A percentile compares a stretch with the other conserved stretches of the same genome.
Conservation (phyloP, 2,888 invertebrate genomes). For the Agrotis ipsilon region DNA sequence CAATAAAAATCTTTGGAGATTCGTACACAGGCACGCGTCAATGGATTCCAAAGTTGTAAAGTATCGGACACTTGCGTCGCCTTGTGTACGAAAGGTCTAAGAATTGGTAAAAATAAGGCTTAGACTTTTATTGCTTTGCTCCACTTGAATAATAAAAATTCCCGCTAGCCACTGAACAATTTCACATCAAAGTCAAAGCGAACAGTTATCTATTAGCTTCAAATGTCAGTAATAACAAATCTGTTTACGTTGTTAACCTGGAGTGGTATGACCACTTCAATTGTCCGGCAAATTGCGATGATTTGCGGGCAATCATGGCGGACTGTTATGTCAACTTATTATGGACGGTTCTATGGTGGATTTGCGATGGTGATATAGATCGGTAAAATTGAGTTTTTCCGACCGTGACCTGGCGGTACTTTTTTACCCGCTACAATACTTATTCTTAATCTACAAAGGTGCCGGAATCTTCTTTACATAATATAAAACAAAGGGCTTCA, state of each 20-base stretch:
- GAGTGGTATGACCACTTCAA: constrained; percentile 66
- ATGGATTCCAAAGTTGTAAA: too few species aligned
- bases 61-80: too few species aligned
- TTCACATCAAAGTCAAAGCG: constrained; percentile 16
- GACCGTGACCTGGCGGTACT: too few species aligned
- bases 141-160: not conserved
- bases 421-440: too few species aligned
- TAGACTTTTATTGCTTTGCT: not conserved
- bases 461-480: too few species aligned
- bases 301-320: constrained; percentile 41
- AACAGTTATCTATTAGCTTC: constrained; percentile 34
- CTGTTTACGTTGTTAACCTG: constrained; percentile 65
- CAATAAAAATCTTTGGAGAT: too few species aligned
- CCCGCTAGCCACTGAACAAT: constrained; percentile 12
- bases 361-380: constrained; percentile 4
- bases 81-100: too few species aligned
- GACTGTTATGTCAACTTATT: constrained; percentile 40
- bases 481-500: too few species aligned
- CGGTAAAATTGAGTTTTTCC: not conserved
- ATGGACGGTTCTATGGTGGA: constrained; percentile 7
- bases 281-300: constrained; percentile 73
- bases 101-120: not conserved
- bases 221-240: constrained; percentile 57
- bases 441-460: too few species aligned
- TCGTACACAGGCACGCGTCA: too few species aligned